These are phyloP conservation scores for Drosophila ambigua DNA, from an alignment of 1,140 invertebrate genomes.

Conservation along the genomic window DNA sequence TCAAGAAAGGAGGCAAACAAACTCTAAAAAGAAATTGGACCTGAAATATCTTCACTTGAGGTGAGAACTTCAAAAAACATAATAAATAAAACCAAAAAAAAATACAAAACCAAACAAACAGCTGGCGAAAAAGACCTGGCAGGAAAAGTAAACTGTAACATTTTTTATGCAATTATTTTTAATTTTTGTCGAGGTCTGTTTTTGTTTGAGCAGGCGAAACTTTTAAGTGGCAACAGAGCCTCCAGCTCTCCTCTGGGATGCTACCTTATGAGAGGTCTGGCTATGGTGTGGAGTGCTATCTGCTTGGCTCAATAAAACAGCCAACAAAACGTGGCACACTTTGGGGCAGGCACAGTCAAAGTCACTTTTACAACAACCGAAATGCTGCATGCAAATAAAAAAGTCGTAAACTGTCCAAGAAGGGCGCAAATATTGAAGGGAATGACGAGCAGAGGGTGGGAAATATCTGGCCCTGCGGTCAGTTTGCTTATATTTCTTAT, in stretches of 20 bases:
- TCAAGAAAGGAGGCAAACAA: background rate
- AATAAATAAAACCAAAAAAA: background rate
- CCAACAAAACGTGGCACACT: constrained; percentile 48
- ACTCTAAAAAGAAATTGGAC: constrained; percentile 24
- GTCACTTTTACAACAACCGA: constrained; percentile 15
- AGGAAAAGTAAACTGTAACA: constrained; percentile 38
- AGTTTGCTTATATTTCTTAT: constrained; percentile 77
- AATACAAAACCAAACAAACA: background rate
- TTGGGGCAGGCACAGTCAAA: constrained; percentile 18
- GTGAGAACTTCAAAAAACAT: constrained; percentile 3
- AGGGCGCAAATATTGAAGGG: background rate
- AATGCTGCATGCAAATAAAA: constrained; percentile 69
- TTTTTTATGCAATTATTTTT: constrained; percentile 64
- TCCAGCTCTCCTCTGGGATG: constrained; percentile 8
- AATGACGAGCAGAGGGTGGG: background rate
- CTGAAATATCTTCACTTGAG: constrained; percentile 23
- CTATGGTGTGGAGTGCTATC: constrained; percentile 29
- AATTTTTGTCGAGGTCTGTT: constrained; percentile 51
- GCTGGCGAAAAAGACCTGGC: constrained; percentile 3
- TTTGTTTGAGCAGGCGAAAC: constrained; percentile 43
- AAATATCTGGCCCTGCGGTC: constrained; percentile 53
- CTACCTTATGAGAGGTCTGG: background rate
- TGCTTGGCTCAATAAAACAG: constrained; percentile 55
- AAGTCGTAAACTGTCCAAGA: constrained; percentile 59
- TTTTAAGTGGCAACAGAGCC: constrained; percentile 63